Percentiles rank a stretch among this genome's conserved stretches.
These are phyloP conservation scores for Ceratina australensis DNA, from an alignment of 1,140 invertebrate species.

Conservation along the genomic window DNA sequence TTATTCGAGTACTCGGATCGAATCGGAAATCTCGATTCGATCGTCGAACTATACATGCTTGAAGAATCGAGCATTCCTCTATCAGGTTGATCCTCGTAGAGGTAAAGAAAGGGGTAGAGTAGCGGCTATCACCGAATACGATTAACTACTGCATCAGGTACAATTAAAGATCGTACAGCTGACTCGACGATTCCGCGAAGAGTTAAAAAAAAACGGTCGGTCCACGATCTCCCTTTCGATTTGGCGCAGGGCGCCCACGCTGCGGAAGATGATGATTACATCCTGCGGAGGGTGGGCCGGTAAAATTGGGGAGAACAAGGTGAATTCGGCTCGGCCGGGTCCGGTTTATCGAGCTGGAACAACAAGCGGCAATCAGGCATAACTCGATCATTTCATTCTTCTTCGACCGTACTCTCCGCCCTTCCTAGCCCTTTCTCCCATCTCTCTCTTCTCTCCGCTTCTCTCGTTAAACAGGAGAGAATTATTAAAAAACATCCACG, in stretches of 20 bases:
- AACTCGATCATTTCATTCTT: conserved; percentile 76
- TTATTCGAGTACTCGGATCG: too few relatives aligned
- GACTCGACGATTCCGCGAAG: too few relatives aligned
- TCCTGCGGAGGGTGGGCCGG: conserved; percentile 36
- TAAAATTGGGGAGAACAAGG: conserved; percentile 66
- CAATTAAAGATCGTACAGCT: too few relatives aligned
- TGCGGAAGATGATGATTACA: conserved; percentile 27
- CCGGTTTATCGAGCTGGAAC: conserved; percentile 75
- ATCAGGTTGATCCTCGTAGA: too few relatives aligned
- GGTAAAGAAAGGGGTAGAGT: too few relatives aligned
- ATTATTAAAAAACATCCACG: conserved; percentile 21
- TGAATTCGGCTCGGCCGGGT: conserved; percentile 67
- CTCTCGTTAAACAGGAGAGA: conserved; percentile 45
- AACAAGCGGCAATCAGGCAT: conserved; percentile 76
- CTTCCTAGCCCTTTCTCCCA: conserved; percentile 40
- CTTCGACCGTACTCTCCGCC: conserved; percentile 60
- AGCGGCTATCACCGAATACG: too few relatives aligned
- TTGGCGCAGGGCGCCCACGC: neutral
- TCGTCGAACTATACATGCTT: too few relatives aligned
- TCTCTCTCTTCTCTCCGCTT: conserved; percentile 29
- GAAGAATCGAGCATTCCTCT: too few relatives aligned
- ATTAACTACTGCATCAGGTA: too few relatives aligned
- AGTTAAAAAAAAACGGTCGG: too few relatives aligned
- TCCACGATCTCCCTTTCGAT: too few relatives aligned
- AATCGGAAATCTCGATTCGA: too few relatives aligned